Percentiles rank a stretch among this genome's conserved stretches.
These are phyloP conservation scores for Drosophila pseudotalamancana DNA, from an alignment of 2,888 invertebrate species.

Conservation along the genomic window DNA sequence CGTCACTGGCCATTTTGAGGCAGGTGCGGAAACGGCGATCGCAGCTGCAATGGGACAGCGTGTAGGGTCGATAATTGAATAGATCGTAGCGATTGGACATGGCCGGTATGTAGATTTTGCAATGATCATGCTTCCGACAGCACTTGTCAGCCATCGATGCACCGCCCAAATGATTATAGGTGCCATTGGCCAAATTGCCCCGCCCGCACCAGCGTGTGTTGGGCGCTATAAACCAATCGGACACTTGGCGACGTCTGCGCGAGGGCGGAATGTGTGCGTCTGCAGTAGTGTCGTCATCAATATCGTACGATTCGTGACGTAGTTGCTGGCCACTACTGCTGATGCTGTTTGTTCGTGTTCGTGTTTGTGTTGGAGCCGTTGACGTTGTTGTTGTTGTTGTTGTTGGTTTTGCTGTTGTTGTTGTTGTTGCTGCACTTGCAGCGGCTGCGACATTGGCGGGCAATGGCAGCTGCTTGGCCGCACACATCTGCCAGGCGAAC, in stretches of 20 bases:
- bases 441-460: conserved; percentile 54
- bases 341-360: conserved; percentile 25
- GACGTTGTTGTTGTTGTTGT: too few relatives aligned
- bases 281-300: conserved; percentile 49
- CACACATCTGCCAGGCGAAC: conserved; percentile 46
- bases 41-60: conserved; percentile 96
- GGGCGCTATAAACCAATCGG: conserved; percentile 91
- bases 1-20: conserved; percentile 93
- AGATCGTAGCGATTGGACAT: conserved; percentile 93
- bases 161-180: conserved; percentile 93
- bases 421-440: conserved; percentile 40
- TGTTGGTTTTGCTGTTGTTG: conserved; percentile 30
- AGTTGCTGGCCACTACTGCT: conserved; percentile 32
- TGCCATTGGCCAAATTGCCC: conserved; percentile 90
- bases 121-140: conserved; percentile 94
- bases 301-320: conserved; percentile 71
- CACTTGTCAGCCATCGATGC: conserved; percentile 94
- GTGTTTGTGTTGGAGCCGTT: conserved; percentile 33
- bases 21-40: conserved; percentile 96
- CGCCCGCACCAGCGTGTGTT: conserved; percentile 98
- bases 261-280: conserved; percentile 14
- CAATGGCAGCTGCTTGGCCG: conserved; percentile 48
- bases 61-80: conserved; percentile 95
- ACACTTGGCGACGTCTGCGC: conserved; percentile 75
- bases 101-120: conserved; percentile 93